Conservation (phyloP, 2,113 vertebrate species). For the Elgaria multicarinata region DNA sequence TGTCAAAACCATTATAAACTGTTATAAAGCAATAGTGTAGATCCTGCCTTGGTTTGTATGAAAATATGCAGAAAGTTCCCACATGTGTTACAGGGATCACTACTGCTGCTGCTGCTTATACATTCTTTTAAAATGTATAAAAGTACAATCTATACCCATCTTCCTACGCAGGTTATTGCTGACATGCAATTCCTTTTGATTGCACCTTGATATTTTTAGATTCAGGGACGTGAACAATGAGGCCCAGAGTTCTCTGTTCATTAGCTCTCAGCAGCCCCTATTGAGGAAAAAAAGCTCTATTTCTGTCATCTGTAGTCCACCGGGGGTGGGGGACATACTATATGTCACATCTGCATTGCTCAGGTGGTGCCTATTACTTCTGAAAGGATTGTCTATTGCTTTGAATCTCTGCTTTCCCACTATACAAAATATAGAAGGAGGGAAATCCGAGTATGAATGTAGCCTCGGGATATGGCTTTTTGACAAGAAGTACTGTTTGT, state of each 20-base stretch:
- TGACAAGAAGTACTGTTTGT: background rate
- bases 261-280: background rate
- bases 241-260: background rate
- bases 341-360: background rate
- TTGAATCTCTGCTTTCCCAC: background rate
- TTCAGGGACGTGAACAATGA: constrained; percentile 1
- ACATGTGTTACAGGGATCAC: background rate
- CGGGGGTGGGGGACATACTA: background rate
- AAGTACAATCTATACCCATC: background rate
- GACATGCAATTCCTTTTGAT: background rate
- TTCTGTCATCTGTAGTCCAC: accelerated
- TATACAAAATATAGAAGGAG: background rate
- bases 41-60: no score
- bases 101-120: background rate
- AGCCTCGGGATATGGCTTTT: background rate
- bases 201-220: constrained; percentile 20
- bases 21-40: no score
- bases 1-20: no score
- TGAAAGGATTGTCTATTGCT: background rate
- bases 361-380: background rate
- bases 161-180: background rate
- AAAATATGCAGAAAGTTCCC: background rate
- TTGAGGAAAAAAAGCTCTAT: background rate
- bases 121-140: background rate
- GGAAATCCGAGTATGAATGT: background rate